Evolutionary conservation across 2,888 invertebrate species (phyloP), one percentile per base, ranked within the genome.

Genomic region (Mystacides longicornis): DNA sequence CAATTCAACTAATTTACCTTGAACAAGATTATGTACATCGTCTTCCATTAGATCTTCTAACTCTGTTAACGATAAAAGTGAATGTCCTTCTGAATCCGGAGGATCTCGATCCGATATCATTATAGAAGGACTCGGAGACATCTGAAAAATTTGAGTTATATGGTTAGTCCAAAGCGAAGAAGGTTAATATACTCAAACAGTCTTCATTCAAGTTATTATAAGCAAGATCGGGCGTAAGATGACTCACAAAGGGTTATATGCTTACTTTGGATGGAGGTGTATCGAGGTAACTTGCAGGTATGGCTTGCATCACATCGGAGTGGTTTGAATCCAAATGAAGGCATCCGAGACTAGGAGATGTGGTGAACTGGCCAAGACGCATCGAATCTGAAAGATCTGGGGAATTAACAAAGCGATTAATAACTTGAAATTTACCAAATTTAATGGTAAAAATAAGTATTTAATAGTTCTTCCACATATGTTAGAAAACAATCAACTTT

Each of bases 21-120:
- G 78, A 1, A 82, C 80, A 0, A 81, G 81, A 61, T 78, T 79
- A 56, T 76, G 77, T 0, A 75, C 73, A 66, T 85, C 84, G 62
- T 84, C 84, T 59, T 83, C 83, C 84, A 85, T 84, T 64, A 83
- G 76, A 71, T 84, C 84, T 53, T 83, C 83, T 3, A 82, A 77
- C 64, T 82, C 81, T 54, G 81, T 77, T 60, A 81, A 73, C 66
- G 77, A 81, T 55, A 82, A 70, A 18, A 69, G 74, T n/a, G 57
- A 47, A 0, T 72, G 71, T 11, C 52, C 55, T 14, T 69, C 73
- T 19, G 66, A 66, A 21, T 51, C 49, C 37, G 71, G 72, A 49
- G 33, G 69, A 71, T 7, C 55, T 16, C 49, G 43, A 5, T 57
- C 59, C 2, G 60, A 54, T 4, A 60, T 48, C 55, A 76, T 68